Base-by-base conservation (phyloP, 2,797 vertebrate species). In the Neosilurus hyrtlii region DNA sequence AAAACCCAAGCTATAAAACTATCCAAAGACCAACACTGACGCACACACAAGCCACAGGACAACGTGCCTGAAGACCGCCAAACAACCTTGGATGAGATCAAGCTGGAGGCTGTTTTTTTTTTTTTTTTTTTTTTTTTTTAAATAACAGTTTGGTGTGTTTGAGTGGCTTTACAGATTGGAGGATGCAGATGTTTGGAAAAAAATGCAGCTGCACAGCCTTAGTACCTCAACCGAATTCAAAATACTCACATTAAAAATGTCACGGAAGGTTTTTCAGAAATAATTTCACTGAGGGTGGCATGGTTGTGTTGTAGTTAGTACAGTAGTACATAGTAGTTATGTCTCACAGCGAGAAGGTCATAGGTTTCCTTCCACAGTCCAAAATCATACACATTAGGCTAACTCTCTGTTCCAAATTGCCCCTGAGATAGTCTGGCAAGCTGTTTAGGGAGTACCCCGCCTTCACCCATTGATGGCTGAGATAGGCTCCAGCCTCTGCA, bases 11-110 rank as follows among this genome's bases (percentile, higher is more conserved):
- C 79, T 37, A 49, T 81, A 70, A 81, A 81, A 84, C 79, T 67
- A 75, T 51, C 71, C 83, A 84, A 81, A 81, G 79, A 78, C 83
- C 83, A 76, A 51, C 54, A 74, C 18, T 84, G 83, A 84, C 83
- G 83, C 79, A 84, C 71, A 70, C 78, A 30, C 79, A 52, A 76
- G 54, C 83, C 83, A 20, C 83, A 80, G 83, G 54, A 71, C 78
- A 76, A 76, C 83, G 35, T 84, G 83, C 61, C 49, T 67, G 11
- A 24, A 59, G 78, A 72, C 78, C 70, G 37, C 70, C 51, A 67
- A 81, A 62, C 79, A 24, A 76, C 72, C 71, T 81, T 20, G 35
- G 43, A 73, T 54, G 43, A 24, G 26, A 74, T 68, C 18, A 20
- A 66, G 18, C 35, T 66, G 62, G 35, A 79, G 61, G 20, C 52